Evolutionary conservation across 2,888 invertebrate species (phyloP).

Genomic region (Acleris cristana): DNA sequence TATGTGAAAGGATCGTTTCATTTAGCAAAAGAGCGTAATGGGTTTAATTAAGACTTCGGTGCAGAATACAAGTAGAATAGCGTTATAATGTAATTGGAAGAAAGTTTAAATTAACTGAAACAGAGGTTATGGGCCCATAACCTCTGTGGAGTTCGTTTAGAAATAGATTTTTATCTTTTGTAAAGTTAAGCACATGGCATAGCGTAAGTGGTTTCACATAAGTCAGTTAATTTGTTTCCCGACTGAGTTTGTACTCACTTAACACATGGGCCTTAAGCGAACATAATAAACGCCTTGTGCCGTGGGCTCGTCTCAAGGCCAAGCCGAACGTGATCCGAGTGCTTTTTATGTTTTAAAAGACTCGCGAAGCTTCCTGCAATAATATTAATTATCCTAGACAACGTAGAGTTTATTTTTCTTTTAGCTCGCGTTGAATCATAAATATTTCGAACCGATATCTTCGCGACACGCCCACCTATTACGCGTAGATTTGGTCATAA

Average conservation of each 20-base stretch:
- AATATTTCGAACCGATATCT: constrained; percentile 25
- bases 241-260: constrained; percentile 28
- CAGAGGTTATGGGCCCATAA: constrained; percentile 10
- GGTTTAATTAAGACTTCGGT: constrained; percentile 35
- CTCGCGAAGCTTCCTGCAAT: constrained; percentile 48
- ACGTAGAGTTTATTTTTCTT: constrained; percentile 29
- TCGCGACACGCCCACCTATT: constrained; percentile 37
- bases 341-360: constrained; percentile 55
- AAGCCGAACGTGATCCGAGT: constrained; percentile 59
- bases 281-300: constrained; percentile 45
- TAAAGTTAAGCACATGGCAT: constrained; percentile 4
- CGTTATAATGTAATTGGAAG: constrained; percentile 33
- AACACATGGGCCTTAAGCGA: constrained; percentile 46
- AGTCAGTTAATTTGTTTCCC: constrained; percentile 31
- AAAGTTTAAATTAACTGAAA: constrained; percentile 30
- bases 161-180: not conserved
- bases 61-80: constrained; percentile 22
- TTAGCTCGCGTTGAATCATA: constrained; percentile 7
- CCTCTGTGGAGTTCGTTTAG: constrained; percentile 3
- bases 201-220: constrained; percentile 32
- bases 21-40: constrained; percentile 33
- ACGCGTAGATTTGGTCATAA: constrained; percentile 28
- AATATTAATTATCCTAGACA: constrained; percentile 43
- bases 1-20: constrained; percentile 35
- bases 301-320: constrained; percentile 67